Evolutionary conservation across 2,113 vertebrate species (phyloP), one percentile per base, ranked within the genome.

Genomic region (Salvelinus sp.): DNA sequence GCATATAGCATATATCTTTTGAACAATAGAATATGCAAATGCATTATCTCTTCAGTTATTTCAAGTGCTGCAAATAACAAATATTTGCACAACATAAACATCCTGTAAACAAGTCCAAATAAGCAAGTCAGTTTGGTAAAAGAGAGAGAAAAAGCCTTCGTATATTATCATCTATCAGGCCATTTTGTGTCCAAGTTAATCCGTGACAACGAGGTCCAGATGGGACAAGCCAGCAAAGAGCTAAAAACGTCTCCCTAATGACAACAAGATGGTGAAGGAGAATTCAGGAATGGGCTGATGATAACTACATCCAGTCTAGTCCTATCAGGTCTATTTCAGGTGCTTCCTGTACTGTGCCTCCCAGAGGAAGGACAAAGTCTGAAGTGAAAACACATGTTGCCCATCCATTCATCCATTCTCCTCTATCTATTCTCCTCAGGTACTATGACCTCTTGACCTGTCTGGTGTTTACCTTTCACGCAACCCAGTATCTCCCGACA

Each of bases 191-290:
- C 44, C 38, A 69, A 38, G 69, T 71, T 50, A 50, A 63, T n/a
- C 64, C 67, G 4, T 44, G 65, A 28, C 22, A 70, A 79, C 44
- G 58, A 25, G 62, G 82, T 76, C 57, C 62, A 74, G 76, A 68
- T 73, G 62, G 70, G 69, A 71, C 16, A 48, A 72, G 69, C 47
- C 13, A 63, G 54, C 64, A 76, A 22, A 33, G 18, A 69, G 67
- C 33, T 77, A 71, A 71, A 71, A 77, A 77, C 71, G 60, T 20
- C 23, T 76, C 76, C 79, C 68, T 78, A 79, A 84, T 83, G 72
- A 71, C 25, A 76, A 33, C 69, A 87, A 72, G 70, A 79, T 85
- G 78, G 63, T 76, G 73, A 66, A 80, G 48, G 28, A 54, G 69
- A 71, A 69, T 75, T 78, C 18, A 62, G 78, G 58, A 66, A 28